Evolutionary conservation across 2,113 vertebrate species (phyloP).

Genomic region (Ornithorhynchus anatinus): DNA sequence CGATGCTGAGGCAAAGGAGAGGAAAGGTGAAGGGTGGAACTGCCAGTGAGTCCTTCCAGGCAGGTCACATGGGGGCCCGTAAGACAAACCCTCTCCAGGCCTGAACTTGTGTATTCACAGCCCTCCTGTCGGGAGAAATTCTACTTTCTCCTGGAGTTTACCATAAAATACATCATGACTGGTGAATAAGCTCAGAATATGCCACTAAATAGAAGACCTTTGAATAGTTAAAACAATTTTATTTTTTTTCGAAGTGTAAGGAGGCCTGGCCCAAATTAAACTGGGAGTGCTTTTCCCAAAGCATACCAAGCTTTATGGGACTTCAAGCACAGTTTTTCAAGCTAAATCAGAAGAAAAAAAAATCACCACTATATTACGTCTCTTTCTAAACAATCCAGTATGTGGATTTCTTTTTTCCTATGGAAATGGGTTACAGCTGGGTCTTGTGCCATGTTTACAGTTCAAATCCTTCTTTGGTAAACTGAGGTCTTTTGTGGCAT

Average conservation of each 20-base stretch:
- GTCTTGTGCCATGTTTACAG: conserved; percentile 62
- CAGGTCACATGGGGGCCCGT: no score
- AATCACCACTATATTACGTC: conserved; percentile 64
- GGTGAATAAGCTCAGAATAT: conserved; percentile 31
- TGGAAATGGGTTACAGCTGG: conserved; percentile 74
- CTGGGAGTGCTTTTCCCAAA: conserved; percentile 64
- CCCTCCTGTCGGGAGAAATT: no score
- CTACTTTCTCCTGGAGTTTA: no score
- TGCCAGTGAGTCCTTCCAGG: no score
- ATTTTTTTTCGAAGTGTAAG: conserved; percentile 73
- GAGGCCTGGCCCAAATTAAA: conserved; percentile 75
- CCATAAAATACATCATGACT: conserved; percentile 1
- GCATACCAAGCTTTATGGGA: conserved; percentile 76
- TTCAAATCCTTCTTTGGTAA: conserved; percentile 63
- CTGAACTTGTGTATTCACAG: no score
- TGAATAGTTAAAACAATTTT: conserved; percentile 63
- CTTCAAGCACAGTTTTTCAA: conserved; percentile 72
- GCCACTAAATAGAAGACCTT: conserved; percentile 52
- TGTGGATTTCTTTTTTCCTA: conserved; percentile 51
- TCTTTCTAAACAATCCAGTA: conserved; percentile 74
- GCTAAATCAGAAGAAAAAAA: conserved; percentile 70
- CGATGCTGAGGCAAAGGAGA: no score
- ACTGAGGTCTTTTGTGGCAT: conserved; percentile 55
- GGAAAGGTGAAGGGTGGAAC: no score
- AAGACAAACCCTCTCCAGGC: no score